phyloP scores from a whole-genome alignment of 2,113 vertebrate species.

The Conger conger region DNA sequence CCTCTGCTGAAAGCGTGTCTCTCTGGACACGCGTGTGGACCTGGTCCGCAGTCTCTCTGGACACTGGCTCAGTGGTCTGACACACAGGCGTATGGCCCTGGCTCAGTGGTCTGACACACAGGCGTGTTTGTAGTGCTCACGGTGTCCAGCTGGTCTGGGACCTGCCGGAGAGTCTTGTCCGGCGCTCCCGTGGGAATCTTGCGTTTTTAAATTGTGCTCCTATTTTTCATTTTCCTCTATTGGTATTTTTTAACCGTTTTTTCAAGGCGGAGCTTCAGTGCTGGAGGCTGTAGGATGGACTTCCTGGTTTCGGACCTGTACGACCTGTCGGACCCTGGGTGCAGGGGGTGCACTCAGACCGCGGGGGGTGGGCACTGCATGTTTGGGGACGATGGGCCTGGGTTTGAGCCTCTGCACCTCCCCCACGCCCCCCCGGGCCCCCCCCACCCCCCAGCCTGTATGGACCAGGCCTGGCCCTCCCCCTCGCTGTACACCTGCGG shows the following conservation, averaged over 20 bases:
- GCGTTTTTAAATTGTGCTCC: not conserved
- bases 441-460: conserved; percentile 64
- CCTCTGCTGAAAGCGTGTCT: conserved; percentile 49
- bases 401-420: conserved; percentile 78
- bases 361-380: conserved; percentile 78
- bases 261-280: conserved; percentile 20
- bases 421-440: conserved; percentile 68
- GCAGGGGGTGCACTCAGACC: conserved; percentile 70
- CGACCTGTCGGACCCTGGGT: conserved; percentile 79
- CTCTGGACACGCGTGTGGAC: too few species aligned
- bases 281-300: conserved; percentile 75
- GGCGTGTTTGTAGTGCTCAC: too few species aligned
- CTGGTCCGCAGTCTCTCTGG: too few species aligned
- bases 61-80: too few species aligned
- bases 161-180: not conserved
- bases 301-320: conserved; percentile 87
- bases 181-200: not conserved
- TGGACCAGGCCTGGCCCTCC: conserved; percentile 89
- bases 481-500: conserved; percentile 84
- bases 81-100: too few species aligned
- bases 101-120: too few species aligned
- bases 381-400: conserved; percentile 79
- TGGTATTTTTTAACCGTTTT: not conserved
- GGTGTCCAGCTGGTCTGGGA: too few species aligned
- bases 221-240: not conserved